Conservation (phyloP, 2,113 vertebrate genomes). For the Chionis minor region DNA sequence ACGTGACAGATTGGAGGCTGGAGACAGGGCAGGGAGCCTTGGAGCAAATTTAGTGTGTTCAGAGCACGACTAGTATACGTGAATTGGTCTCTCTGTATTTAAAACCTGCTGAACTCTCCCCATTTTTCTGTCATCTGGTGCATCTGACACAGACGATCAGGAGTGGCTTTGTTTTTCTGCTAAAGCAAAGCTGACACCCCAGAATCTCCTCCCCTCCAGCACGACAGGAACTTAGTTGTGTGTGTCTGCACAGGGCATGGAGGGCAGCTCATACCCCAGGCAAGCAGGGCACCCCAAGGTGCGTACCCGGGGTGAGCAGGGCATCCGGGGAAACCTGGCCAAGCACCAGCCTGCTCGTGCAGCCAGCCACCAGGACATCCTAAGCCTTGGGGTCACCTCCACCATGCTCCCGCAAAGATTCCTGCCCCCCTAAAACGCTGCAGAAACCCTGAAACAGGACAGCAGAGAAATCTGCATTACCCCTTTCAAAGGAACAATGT, state of each 20-base stretch:
- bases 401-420: background rate
- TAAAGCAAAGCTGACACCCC: background rate
- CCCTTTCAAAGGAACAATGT: background rate
- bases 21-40: background rate
- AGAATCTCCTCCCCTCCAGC: background rate
- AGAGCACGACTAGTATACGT: background rate
- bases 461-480: background rate
- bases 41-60: background rate
- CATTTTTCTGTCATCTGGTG: background rate
- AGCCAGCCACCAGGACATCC: background rate
- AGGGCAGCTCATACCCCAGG: rapidly evolving
- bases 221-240: background rate
- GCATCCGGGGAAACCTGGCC: background rate
- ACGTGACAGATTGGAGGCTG: background rate
- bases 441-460: background rate
- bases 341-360: background rate
- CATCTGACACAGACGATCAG: background rate
- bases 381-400: background rate
- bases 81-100: background rate
- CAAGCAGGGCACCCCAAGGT: background rate
- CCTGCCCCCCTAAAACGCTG: background rate
- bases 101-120: background rate
- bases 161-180: background rate
- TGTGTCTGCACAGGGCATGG: rapidly evolving
- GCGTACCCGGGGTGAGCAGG: background rate